phyloP scores from a whole-genome alignment of 2,797 vertebrate genomes.

The Tragelaphus eurycerus region DNA sequence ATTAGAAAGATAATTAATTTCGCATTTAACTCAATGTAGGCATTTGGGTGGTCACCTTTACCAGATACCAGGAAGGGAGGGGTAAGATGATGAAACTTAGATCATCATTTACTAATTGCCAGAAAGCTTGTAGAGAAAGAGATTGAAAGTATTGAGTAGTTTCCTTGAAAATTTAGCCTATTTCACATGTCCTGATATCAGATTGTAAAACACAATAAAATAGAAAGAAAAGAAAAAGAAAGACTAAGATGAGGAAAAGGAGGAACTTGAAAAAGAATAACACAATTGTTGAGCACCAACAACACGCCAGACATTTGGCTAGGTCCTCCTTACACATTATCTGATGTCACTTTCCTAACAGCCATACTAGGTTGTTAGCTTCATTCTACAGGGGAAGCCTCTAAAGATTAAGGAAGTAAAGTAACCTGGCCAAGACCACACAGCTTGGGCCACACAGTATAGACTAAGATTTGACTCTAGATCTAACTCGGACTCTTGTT shows the following conservation, averaged over 20 bases:
- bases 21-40: neutral
- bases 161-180: neutral
- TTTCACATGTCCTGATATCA: neutral
- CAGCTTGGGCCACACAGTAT: neutral
- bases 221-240: neutral
- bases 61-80: neutral
- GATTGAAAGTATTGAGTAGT: neutral
- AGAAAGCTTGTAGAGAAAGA: neutral
- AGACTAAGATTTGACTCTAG: neutral
- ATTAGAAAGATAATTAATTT: conserved; percentile 41
- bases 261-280: neutral
- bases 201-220: neutral
- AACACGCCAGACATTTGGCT: neutral
- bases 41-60: neutral
- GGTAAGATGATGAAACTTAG: neutral
- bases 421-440: neutral
- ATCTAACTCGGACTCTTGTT: neutral
- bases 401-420: neutral
- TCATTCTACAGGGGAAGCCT: neutral
- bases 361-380: neutral
- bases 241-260: neutral
- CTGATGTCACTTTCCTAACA: neutral
- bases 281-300: neutral
- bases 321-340: neutral
- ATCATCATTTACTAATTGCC: conserved; percentile 6